Conservation (phyloP, 2,113 vertebrate species). For the Columba livia region DNA sequence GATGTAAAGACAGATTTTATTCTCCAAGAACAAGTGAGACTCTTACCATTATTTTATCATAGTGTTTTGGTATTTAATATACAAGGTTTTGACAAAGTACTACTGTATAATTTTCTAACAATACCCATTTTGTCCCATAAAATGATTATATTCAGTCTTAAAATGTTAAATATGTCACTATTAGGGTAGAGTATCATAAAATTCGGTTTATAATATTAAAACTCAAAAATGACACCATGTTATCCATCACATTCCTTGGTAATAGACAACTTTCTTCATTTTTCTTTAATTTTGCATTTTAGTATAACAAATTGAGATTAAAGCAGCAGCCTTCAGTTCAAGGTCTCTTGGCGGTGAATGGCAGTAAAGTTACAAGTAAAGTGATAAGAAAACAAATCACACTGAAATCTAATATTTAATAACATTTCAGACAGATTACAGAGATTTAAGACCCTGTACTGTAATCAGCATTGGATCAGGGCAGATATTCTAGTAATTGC, state of each 20-base stretch:
- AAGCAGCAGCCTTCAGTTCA: conserved; percentile 35
- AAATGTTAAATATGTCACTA: conserved; percentile 76
- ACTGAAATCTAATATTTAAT: conserved; percentile 37
- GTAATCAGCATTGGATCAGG: conserved; percentile 10
- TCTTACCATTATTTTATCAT: conserved; percentile 60
- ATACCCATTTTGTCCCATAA: conserved; percentile 74
- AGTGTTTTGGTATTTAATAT: conserved; percentile 73
- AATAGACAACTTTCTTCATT: conserved; percentile 60
- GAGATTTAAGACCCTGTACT: conserved; percentile 31
- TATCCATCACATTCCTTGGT: conserved; percentile 68
- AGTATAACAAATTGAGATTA: conserved; percentile 62
- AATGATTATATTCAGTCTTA: conserved; percentile 76
- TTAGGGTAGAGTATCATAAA: conserved; percentile 62
- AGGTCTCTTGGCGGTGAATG: conserved; percentile 49
- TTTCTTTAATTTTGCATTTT: conserved; percentile 75
- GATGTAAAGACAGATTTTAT: neutral
- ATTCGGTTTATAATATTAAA: conserved; percentile 75
- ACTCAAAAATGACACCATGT: conserved; percentile 57
- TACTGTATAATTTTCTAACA: conserved; percentile 70
- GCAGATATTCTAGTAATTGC: neutral
- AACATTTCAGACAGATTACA: conserved; percentile 27
- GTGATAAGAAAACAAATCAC: conserved; percentile 54
- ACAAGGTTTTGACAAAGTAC: conserved; percentile 75
- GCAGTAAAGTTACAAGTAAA: conserved; percentile 13
- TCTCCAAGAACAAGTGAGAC: neutral